phyloP scores from a whole-genome alignment of 2,797 vertebrate species.

The Taenioides sp. region DNA sequence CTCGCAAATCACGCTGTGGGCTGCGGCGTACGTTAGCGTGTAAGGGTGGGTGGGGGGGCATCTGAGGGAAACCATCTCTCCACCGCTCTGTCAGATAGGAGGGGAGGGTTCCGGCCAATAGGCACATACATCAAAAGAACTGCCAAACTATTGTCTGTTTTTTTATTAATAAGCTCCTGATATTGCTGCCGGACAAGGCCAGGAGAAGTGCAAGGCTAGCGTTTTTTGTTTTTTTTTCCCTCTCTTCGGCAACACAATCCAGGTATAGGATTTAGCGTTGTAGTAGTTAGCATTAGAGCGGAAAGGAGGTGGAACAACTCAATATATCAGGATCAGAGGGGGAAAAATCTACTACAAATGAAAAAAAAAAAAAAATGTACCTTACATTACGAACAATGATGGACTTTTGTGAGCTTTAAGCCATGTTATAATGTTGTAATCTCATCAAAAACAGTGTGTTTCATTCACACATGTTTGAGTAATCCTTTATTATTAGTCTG shows the following conservation, averaged over 20 bases:
- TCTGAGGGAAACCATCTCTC: slow-evolving; percentile 66
- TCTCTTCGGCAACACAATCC: slow-evolving; percentile 65
- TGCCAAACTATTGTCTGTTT: slow-evolving; percentile 79
- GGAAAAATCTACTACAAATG: background rate
- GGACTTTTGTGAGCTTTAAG: too few relatives aligned
- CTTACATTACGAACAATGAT: background rate
- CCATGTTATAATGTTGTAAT: too few relatives aligned
- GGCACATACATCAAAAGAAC: slow-evolving; percentile 75
- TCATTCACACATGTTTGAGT: too few relatives aligned
- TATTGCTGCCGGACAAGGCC: slow-evolving; percentile 75
- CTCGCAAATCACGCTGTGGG: slow-evolving; percentile 66
- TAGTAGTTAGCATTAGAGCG: slow-evolving; percentile 47
- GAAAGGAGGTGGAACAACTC: slow-evolving; percentile 59
- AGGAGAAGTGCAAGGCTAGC: slow-evolving; percentile 66
- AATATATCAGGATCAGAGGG: slow-evolving; percentile 35
- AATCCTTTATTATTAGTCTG: too few relatives aligned
- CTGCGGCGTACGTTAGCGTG: slow-evolving; percentile 48
- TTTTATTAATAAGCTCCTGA: slow-evolving; percentile 75
- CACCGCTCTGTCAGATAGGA: slow-evolving; percentile 55
- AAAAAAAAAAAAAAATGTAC: background rate
- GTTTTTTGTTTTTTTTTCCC: slow-evolving; percentile 58
- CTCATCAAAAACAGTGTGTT: too few relatives aligned
- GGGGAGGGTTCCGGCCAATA: slow-evolving; percentile 54
- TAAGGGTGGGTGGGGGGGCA: slow-evolving; percentile 36
- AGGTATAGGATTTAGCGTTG: slow-evolving; percentile 72